Conservation (phyloP, 2,113 vertebrate species). For the Pogona vitticeps region DNA sequence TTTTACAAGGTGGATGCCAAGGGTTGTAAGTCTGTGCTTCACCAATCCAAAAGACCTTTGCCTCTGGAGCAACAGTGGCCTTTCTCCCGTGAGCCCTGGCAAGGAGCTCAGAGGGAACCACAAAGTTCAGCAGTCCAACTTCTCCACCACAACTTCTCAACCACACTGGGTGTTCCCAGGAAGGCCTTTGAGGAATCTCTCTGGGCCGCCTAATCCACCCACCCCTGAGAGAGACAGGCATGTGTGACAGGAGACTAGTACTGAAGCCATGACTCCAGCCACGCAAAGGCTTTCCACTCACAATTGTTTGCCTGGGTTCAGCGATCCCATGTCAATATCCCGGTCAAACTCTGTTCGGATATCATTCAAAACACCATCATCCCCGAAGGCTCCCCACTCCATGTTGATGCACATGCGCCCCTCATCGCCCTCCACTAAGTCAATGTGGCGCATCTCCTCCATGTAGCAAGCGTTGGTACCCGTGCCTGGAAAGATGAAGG, state of each 20-base stretch:
- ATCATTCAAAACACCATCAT: constrained; percentile 86
- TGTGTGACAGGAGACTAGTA: not conserved
- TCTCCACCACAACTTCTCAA: no score
- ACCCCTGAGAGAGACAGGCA: no score
- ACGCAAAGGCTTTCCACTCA: constrained; percentile 71
- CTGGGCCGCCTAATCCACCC: no score
- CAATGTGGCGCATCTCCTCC: constrained; percentile 96
- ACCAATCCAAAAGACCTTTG: no score
- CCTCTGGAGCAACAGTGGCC: no score
- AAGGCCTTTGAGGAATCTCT: no score
- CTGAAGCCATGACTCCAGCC: not conserved
- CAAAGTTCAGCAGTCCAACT: no score
- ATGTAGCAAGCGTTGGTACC: constrained; percentile 98
- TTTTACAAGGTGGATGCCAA: no score
- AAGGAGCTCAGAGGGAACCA: no score
- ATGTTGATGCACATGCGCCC: constrained; percentile 97
- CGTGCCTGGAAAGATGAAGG: constrained; percentile 83
- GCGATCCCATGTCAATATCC: constrained; percentile 92
- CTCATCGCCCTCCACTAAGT: constrained; percentile 91
- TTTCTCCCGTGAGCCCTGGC: no score
- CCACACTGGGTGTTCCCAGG: no score
- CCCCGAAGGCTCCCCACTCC: constrained; percentile 97
- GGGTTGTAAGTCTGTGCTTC: no score
- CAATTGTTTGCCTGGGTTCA: constrained; percentile 96
- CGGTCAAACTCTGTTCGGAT: constrained; percentile 89